Evolutionary conservation across 1,140 invertebrate species (phyloP).

Genomic region (Batillaria attramentaria): DNA sequence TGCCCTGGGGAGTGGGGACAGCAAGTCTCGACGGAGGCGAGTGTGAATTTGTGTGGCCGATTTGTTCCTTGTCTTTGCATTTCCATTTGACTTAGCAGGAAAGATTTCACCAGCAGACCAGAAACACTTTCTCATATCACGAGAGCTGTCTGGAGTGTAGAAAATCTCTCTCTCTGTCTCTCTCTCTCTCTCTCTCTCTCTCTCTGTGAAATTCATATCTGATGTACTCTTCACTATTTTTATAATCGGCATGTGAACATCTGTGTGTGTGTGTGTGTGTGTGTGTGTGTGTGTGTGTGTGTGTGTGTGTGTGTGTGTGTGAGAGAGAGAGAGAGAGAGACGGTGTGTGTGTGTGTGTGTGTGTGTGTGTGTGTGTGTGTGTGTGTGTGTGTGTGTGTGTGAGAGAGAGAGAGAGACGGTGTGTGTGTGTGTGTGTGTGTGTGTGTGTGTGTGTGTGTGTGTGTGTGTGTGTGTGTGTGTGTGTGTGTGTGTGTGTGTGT

Average conservation of each 20-base stretch:
- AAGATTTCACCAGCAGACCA: too few species aligned
- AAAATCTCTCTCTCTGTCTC: too few species aligned
- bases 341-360: not conserved
- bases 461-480: not conserved
- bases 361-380: not conserved
- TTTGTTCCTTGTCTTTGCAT: too few species aligned
- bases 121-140: too few species aligned
- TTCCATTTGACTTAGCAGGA: too few species aligned
- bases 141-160: too few species aligned
- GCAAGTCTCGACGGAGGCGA: too few species aligned
- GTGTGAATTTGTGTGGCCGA: too few species aligned
- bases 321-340: constrained; percentile 1
- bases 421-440: constrained; percentile 18
- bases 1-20: too few species aligned
- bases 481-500: constrained; percentile 3
- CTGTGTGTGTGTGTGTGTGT: not conserved
- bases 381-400: not conserved
- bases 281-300: constrained; percentile 4
- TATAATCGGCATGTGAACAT: not conserved
- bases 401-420: not conserved
- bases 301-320: constrained; percentile 13
- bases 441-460: constrained; percentile 15
- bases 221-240: too few species aligned
- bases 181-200: too few species aligned
- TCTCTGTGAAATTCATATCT: too few species aligned